A percentile compares a stretch with the other conserved stretches of the same genome.
phyloP scores from a whole-genome alignment of 2,888 invertebrate species.

The Linnaemya tessellans region DNA sequence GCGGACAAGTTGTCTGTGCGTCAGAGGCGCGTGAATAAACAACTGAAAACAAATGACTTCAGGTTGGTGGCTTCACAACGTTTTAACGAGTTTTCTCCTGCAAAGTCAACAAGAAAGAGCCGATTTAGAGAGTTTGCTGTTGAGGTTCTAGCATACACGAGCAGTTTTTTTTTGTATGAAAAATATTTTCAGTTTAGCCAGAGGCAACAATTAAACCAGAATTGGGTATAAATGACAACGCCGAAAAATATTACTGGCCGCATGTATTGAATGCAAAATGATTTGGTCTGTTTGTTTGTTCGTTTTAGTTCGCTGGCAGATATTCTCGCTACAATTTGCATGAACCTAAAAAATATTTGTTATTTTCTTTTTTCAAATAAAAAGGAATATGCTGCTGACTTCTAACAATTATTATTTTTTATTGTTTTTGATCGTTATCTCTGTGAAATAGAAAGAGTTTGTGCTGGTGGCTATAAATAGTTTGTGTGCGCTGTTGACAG shows the following conservation, averaged over 20 bases:
- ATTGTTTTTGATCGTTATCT: too few species aligned
- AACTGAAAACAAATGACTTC: slow-evolving; percentile 21
- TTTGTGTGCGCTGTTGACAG: not conserved
- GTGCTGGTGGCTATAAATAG: slow-evolving; percentile 48
- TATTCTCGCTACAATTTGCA: not conserved
- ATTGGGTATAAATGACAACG: slow-evolving; percentile 2
- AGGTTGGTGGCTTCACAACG: not conserved
- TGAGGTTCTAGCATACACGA: not conserved
- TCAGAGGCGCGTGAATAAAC: slow-evolving; percentile 2
- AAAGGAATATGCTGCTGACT: slow-evolving; percentile 3
- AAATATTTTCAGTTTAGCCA: slow-evolving; percentile 5
- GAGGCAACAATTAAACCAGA: slow-evolving; percentile 17
- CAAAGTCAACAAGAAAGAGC: slow-evolving; percentile 40
- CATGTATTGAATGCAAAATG: slow-evolving; percentile 59
- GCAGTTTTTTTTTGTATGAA: not conserved
- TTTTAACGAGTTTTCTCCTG: slow-evolving; percentile 14
- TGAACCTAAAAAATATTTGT: not conserved
- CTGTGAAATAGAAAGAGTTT: not conserved
- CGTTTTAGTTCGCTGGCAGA: not conserved
- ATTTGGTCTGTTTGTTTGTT: slow-evolving; percentile 19
- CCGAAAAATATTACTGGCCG: slow-evolving; percentile 17
- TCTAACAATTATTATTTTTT: slow-evolving; percentile 13
- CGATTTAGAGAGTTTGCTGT: slow-evolving; percentile 35
- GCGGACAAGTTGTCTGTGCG: not conserved
- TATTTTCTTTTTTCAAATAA: not conserved